Evolutionary conservation across 2,797 vertebrate genomes (phyloP), one percentile per base, ranked within the genome.

Genomic region (Argyrosomus regius): DNA sequence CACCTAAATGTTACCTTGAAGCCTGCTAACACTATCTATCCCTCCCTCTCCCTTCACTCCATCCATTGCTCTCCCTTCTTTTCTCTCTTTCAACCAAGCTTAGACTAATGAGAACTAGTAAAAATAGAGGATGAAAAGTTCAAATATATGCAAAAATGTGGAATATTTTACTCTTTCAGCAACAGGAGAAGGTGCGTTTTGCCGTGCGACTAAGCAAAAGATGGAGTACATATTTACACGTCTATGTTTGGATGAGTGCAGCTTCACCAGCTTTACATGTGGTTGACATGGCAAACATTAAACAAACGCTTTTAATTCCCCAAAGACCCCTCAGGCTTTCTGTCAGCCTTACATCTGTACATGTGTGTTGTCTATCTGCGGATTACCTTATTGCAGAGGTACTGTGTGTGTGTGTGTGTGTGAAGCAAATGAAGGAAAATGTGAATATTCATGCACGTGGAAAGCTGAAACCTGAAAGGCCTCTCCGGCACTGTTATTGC

Each of bases 1-100:
- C 88, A 87, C 93, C 89, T 96, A 94, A 95, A 84, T 95, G 93
- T 89, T 93, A 90, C 95, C 94, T 94, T 93, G 92, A 94, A 87
- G 91, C 90, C 93, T 91, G 88, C 84, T 86, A 89, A 89, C 84
- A 72, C 81, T 85, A 87, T 85, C 91, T 78, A 72, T 66, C 62
- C 81, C 77, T 68, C 80, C 62, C 65, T 77, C 73, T 67, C 65
- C 74, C 46, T 46, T 41, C 81, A 16, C 66, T 66, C 75, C 81
- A 53, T 82, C 54, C 65, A 0, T 70, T 59, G 9, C 57, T 74
- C 57, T 67, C 49, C 59, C 52, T 43, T 65, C 45, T 79, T 84
- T 67, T 71, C 74, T 68, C 60, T 59, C 61, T 50, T 78, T 76
- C 49, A 75, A 76, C 67, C 26, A 13, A 78, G 72, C 75, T 87